These are phyloP conservation scores for Pampusana beccarii DNA, from an alignment of 2,113 vertebrate species.

Conservation along the genomic window DNA sequence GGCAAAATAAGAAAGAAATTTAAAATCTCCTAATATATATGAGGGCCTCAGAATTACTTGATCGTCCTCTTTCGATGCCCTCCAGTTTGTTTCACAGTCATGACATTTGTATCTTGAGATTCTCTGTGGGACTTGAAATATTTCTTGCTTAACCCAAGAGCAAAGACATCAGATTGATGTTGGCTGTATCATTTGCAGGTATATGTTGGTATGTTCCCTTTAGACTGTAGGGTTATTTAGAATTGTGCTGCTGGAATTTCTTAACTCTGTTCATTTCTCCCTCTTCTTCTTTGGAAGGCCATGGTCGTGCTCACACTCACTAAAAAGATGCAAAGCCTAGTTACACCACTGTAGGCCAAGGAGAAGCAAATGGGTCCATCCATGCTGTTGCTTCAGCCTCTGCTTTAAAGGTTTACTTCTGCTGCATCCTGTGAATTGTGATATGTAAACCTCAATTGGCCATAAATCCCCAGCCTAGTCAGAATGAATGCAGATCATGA, in stretches of 20 bases:
- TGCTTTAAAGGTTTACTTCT: neutral
- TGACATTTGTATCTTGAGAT: neutral
- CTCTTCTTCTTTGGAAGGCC: neutral
- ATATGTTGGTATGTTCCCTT: neutral
- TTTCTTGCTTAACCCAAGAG: neutral
- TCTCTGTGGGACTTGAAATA: neutral
- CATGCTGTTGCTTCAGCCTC: neutral
- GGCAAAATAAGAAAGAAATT: neutral
- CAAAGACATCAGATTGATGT: neutral
- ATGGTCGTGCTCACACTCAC: neutral
- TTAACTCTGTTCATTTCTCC: neutral
- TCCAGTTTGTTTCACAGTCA: neutral
- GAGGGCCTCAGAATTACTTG: neutral
- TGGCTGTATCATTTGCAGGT: neutral
- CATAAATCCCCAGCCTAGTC: neutral
- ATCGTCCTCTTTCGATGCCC: neutral
- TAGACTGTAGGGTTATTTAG: neutral
- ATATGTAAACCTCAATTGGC: slow-evolving; percentile 14
- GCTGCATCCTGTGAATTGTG: neutral
- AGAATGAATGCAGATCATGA: neutral
- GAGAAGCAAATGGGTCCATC: neutral
- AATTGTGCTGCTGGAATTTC: neutral
- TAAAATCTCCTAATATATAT: neutral
- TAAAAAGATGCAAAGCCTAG: neutral
- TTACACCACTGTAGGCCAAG: neutral